Percentiles rank a stretch among this genome's conserved stretches.
Evolutionary conservation across 2,888 invertebrate genomes (phyloP).

Genomic region (Dione juno): DNA sequence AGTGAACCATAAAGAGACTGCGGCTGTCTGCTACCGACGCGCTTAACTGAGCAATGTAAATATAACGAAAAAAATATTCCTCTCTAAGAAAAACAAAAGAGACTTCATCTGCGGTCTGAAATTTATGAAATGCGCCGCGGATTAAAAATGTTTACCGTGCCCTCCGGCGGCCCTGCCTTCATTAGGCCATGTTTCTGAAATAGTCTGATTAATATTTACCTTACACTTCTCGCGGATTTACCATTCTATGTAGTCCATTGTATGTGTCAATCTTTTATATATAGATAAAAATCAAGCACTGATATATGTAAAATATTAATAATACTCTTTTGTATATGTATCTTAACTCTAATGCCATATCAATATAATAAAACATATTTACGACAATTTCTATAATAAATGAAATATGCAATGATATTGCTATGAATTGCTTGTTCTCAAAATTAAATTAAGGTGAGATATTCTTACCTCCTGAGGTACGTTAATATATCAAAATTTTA

Average conservation of each 20-base stretch:
- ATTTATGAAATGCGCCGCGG: slow-evolving; percentile 81
- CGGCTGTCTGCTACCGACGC: slow-evolving; percentile 52
- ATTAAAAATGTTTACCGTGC: slow-evolving; percentile 81
- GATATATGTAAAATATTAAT: background rate
- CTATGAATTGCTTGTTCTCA: background rate
- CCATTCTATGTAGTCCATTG: slow-evolving; percentile 53
- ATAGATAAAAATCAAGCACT: slow-evolving; percentile 34
- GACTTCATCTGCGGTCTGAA: slow-evolving; percentile 72
- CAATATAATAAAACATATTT: background rate
- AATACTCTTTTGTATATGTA: background rate
- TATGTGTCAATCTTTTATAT: slow-evolving; percentile 54
- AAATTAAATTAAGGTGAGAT: background rate
- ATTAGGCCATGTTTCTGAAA: slow-evolving; percentile 74
- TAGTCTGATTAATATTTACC: slow-evolving; percentile 80
- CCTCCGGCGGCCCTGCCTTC: slow-evolving; percentile 72
- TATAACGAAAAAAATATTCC: slow-evolving; percentile 72
- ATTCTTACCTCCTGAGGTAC: slow-evolving; percentile 8
- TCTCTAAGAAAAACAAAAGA: slow-evolving; percentile 76
- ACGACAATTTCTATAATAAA: background rate
- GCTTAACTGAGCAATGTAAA: slow-evolving; percentile 68
- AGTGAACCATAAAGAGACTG: slow-evolving; percentile 55
- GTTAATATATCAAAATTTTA: slow-evolving; percentile 18
- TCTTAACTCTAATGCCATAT: background rate
- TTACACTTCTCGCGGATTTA: slow-evolving; percentile 72
- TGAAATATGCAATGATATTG: background rate